Evolutionary conservation across 2,888 invertebrate genomes (phyloP), one percentile per base, ranked within the genome.

Genomic region (Eristalis arbustorum): DNA sequence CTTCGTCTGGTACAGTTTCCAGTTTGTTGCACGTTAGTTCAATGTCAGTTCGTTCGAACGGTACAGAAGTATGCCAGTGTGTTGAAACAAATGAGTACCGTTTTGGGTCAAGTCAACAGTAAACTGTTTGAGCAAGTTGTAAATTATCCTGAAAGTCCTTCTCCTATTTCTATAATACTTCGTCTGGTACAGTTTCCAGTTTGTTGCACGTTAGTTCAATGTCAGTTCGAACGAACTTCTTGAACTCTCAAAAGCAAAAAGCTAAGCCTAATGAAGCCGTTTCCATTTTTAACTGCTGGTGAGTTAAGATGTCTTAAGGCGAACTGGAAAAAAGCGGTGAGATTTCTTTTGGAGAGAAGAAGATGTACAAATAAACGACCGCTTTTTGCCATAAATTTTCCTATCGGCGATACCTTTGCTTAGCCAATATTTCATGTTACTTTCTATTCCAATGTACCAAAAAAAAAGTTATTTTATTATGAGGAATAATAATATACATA

Each of bases 1-100:
- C 62, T 62, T 62, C 62, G 62, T 14, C 61, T 61, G 23, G 61
- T 61, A 62, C 62, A 31, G 31, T 31, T 62, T 62, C 62, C 62
- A 18, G 62, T 62, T 61, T 25, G 61, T 61, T 61, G 61, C 61
- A 61, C 23, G 23, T 61, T 25, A 61, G 61, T 61, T 61, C 28
- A 28, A n/a, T 61, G 61, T 61, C 61, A 61, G 61, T 61, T 61
- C 25, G 6, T 61, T 61, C 18, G n/a, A n/a, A n/a, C n/a, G n/a
- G n/a, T n/a, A n/a, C n/a, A n/a, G n/a, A n/a, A n/a, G n/a, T n/a
- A n/a, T n/a, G n/a, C n/a, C n/a, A n/a, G n/a, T n/a, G n/a, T n/a
- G n/a, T n/a, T n/a, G n/a, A n/a, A n/a, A n/a, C n/a, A n/a, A n/a
- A n/a, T n/a, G n/a, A n/a, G n/a, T n/a, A n/a, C n/a, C n/a, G n/a